These are phyloP conservation scores for Epinotia nisella DNA, from an alignment of 2,888 invertebrate species.

Conservation along the genomic window DNA sequence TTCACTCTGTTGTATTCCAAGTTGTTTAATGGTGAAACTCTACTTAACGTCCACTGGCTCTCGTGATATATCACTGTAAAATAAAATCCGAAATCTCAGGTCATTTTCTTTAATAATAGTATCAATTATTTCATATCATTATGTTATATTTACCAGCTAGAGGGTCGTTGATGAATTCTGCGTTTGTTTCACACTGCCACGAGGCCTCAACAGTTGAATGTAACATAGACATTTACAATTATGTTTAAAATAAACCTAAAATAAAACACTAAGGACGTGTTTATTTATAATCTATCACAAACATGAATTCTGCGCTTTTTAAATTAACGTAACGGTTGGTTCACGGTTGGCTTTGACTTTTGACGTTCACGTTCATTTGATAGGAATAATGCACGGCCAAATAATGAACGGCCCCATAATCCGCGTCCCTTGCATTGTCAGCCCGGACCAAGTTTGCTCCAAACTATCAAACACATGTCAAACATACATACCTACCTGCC, in stretches of 20 bases:
- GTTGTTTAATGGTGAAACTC: constrained; percentile 73
- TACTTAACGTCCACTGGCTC: constrained; percentile 69
- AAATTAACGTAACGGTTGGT: background rate
- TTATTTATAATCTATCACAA: constrained; percentile 14
- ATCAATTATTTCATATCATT: background rate
- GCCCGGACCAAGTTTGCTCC: no score
- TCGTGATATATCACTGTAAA: constrained; percentile 75
- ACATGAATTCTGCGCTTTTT: background rate
- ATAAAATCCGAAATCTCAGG: constrained; percentile 29
- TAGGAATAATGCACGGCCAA: no score
- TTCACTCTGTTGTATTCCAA: constrained; percentile 67
- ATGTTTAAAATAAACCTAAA: background rate
- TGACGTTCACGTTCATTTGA: no score
- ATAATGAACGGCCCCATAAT: no score
- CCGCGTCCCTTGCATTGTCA: no score
- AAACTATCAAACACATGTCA: no score
- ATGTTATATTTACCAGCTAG: constrained; percentile 51
- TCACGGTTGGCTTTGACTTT: background rate
- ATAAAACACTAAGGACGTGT: background rate
- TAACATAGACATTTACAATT: constrained; percentile 23
- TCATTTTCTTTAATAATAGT: constrained; percentile 18
- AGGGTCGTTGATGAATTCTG: constrained; percentile 52
- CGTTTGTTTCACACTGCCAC: constrained; percentile 38
- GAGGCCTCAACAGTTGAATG: constrained; percentile 40
- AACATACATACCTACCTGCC: no score